Evolutionary conservation across 1,140 invertebrate species (phyloP).

Genomic region (Drosophila kepulauana): DNA sequence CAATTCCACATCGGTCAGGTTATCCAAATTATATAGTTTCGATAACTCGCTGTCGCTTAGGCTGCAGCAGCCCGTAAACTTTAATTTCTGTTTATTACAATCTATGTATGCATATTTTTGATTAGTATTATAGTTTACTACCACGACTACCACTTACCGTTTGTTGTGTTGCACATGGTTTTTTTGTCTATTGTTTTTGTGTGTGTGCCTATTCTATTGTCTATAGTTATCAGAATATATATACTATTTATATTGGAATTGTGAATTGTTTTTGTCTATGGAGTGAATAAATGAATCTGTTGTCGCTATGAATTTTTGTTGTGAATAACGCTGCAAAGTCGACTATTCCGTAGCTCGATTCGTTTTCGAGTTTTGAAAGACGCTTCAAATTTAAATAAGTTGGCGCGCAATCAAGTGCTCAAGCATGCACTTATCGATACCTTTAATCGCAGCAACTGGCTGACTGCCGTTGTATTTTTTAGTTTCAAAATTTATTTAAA

Average conservation of each 20-base stretch:
- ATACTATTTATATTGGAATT: neutral
- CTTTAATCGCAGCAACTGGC: neutral
- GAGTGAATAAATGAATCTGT: slow-evolving; percentile 4
- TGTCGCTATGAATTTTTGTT: slow-evolving; percentile 34
- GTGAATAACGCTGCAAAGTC: slow-evolving; percentile 8
- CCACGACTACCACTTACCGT: slow-evolving; percentile 9
- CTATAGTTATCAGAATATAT: slow-evolving; percentile 23
- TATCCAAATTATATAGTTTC: slow-evolving; percentile 43
- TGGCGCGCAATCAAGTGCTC: neutral
- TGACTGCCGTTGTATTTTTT: no score
- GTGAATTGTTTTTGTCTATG: slow-evolving; percentile 30
- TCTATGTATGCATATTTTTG: neutral
- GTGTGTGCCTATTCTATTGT: slow-evolving; percentile 19
- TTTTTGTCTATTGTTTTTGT: slow-evolving; percentile 7
- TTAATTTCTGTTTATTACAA: slow-evolving; percentile 29
- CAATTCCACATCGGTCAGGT: slow-evolving; percentile 48
- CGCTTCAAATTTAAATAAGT: neutral
- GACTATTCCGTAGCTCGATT: neutral
- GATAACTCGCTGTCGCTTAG: slow-evolving; percentile 36
- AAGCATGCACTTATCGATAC: neutral
- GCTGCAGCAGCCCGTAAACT: slow-evolving; percentile 49
- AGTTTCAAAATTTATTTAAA: no score
- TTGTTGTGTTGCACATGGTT: slow-evolving; percentile 18
- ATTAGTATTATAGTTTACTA: neutral
- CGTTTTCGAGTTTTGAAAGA: neutral